A percentile compares a stretch with the other conserved stretches of the same genome.
phyloP scores from a whole-genome alignment of 2,888 invertebrate species.

The Dicyrtoma fusca region DNA sequence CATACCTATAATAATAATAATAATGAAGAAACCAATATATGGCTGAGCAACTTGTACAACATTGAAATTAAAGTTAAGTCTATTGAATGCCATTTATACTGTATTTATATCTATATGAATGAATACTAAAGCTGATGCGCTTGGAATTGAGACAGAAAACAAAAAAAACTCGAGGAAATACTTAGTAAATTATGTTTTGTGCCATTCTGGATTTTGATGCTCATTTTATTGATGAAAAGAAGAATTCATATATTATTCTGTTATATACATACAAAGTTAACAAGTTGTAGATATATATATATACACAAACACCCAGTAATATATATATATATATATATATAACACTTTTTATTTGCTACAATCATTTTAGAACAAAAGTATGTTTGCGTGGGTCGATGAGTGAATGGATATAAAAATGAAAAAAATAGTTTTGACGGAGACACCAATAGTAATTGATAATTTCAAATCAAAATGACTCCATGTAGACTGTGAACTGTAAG shows the following conservation, averaged over 20 bases:
- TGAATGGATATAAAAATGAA: neutral
- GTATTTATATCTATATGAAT: constrained; percentile 18
- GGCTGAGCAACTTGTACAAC: constrained; percentile 18
- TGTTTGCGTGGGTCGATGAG: neutral
- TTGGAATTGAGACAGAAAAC: constrained; percentile 1
- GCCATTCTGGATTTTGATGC: constrained; percentile 34
- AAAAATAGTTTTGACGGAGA: neutral
- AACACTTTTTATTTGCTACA: constrained; percentile 1
- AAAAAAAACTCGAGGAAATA: neutral
- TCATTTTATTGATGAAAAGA: constrained; percentile 16
- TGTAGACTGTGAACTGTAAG: neutral
- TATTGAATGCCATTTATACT: constrained; percentile 20
- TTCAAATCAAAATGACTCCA: neutral
- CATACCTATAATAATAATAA: constrained; percentile 8
- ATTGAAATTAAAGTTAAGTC: constrained; percentile 27
- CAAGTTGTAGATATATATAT: too few species aligned
- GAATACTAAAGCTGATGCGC: constrained; percentile 13
- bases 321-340: too few species aligned
- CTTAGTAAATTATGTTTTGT: constrained; percentile 29
- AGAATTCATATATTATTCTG: constrained; percentile 1
- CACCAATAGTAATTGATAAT: neutral
- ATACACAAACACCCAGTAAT: too few species aligned
- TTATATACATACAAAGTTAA: too few species aligned
- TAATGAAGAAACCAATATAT: neutral
- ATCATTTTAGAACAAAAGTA: constrained; percentile 3